Conservation (phyloP, 2,888 invertebrate species). For the Atrina japonica region DNA sequence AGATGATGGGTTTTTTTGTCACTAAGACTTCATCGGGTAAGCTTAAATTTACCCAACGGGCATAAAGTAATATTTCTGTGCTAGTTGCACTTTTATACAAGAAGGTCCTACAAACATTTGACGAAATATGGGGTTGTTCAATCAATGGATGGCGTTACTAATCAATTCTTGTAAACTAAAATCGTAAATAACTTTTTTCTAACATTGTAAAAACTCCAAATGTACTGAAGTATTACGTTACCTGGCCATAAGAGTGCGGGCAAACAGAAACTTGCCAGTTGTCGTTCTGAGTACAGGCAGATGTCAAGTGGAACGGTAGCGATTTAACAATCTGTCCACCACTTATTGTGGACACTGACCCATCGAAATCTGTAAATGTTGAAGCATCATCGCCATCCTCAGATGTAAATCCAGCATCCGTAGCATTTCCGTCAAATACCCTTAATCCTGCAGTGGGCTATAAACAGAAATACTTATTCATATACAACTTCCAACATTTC, state of each 20-base stretch:
- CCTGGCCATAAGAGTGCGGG: constrained; percentile 21
- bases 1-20: too few species aligned
- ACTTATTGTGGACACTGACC: neutral
- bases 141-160: too few species aligned
- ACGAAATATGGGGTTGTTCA: too few species aligned
- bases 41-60: too few species aligned
- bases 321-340: constrained; percentile 20
- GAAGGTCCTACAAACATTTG: too few species aligned
- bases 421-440: constrained; percentile 24
- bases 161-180: too few species aligned
- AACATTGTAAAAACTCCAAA: too few species aligned
- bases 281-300: neutral
- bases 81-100: too few species aligned
- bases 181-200: too few species aligned
- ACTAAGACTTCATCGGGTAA: too few species aligned
- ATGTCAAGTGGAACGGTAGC: constrained; percentile 25
- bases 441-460: constrained; percentile 21
- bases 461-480: neutral
- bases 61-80: too few species aligned
- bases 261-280: constrained; percentile 36
- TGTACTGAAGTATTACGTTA: neutral
- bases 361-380: constrained; percentile 24
- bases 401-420: constrained; percentile 15
- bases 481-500: too few species aligned
- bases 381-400: constrained; percentile 25